These are phyloP conservation scores for Plestiodon gilberti DNA, from an alignment of 2,113 vertebrate genomes.

Conservation along the genomic window DNA sequence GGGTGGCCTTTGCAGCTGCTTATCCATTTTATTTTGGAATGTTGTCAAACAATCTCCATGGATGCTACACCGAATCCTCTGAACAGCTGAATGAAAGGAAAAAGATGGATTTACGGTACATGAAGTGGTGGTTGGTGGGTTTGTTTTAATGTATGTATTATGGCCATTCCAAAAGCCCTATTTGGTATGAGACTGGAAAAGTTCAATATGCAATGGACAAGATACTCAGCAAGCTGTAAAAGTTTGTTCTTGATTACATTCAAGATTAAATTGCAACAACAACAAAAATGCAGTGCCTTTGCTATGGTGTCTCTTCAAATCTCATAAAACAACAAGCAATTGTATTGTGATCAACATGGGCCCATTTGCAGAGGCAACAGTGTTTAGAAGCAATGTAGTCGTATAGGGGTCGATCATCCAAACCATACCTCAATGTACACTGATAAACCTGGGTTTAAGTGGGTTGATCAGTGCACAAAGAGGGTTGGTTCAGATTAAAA, in stretches of 20 bases:
- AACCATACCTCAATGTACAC: too few species aligned
- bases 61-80: slow-evolving; percentile 19
- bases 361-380: too few species aligned
- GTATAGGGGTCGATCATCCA: too few species aligned
- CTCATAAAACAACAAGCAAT: not conserved
- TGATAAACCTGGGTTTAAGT: too few species aligned
- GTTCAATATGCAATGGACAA: not conserved
- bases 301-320: too few species aligned
- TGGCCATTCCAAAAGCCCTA: not conserved
- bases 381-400: too few species aligned
- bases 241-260: not conserved
- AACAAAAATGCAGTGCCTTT: not conserved
- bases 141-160: not conserved
- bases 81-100: slow-evolving; percentile 34
- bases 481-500: too few species aligned
- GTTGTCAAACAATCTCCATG: slow-evolving; percentile 46
- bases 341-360: not conserved
- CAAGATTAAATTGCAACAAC: not conserved
- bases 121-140: not conserved
- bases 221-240: not conserved
- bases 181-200: not conserved
- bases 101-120: not conserved
- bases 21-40: slow-evolving; percentile 30
- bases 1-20: slow-evolving; percentile 62
- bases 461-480: too few species aligned